Evolutionary conservation across 2,888 invertebrate genomes (phyloP).

Genomic region (Macrosoma leucophasiata): DNA sequence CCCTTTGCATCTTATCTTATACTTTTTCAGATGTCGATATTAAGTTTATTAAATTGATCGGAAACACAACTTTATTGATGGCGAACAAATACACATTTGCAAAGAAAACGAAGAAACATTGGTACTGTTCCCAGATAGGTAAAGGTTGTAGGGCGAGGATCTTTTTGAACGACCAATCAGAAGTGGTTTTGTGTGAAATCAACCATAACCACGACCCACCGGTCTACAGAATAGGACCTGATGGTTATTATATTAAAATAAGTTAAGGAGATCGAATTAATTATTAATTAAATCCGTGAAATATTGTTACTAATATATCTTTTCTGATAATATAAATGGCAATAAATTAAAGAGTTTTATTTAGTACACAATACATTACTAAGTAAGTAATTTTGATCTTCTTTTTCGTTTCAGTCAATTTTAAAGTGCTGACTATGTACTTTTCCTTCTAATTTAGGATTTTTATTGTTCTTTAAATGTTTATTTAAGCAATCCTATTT

Average conservation of each 20-base stretch:
- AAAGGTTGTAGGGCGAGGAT: constrained; percentile 39
- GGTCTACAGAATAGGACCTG: constrained; percentile 21
- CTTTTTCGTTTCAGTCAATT: too few relatives aligned
- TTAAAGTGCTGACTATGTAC: too few relatives aligned
- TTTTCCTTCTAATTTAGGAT: too few relatives aligned
- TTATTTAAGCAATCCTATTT: too few relatives aligned
- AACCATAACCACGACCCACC: constrained; percentile 36
- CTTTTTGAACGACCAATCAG: constrained; percentile 22
- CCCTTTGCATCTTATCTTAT: too few relatives aligned
- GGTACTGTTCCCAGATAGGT: constrained; percentile 37
- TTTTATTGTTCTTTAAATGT: too few relatives aligned
- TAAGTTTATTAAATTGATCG: constrained; percentile 16
- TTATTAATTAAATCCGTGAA: neutral
- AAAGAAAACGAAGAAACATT: constrained; percentile 25
- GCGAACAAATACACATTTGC: constrained; percentile 33
- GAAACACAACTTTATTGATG: constrained; percentile 24
- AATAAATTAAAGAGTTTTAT: too few relatives aligned
- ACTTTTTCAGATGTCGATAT: constrained; percentile 10
- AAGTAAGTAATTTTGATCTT: too few relatives aligned
- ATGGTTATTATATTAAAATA: constrained; percentile 33
- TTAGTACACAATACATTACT: too few relatives aligned
- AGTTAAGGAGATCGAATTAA: constrained; percentile 11
- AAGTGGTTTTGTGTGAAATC: constrained; percentile 22
- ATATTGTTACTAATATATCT: too few relatives aligned
- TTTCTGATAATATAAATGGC: too few relatives aligned